Evolutionary conservation across 2,888 invertebrate genomes (phyloP).

Genomic region (Asteroscopus sphinx): DNA sequence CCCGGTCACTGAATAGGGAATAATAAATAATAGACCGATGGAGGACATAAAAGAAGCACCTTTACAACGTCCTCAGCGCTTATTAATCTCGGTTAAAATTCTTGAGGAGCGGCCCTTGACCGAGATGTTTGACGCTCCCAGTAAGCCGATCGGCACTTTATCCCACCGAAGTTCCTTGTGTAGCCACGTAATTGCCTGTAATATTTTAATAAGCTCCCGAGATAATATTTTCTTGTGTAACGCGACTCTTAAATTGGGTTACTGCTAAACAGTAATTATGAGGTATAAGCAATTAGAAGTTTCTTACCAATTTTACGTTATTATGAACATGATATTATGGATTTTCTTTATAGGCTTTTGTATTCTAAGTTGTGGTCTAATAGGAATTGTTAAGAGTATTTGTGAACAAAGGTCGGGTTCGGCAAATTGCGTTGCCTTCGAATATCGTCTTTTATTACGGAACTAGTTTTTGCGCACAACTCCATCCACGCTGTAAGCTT

Average conservation of each 20-base stretch:
- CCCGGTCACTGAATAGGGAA: conserved; percentile 10
- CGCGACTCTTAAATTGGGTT: conserved; percentile 26
- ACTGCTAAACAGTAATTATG: conserved; percentile 24
- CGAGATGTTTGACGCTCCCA: conserved; percentile 41
- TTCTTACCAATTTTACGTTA: conserved; percentile 18
- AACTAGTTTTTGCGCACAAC: conserved; percentile 30
- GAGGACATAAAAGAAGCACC: conserved; percentile 29
- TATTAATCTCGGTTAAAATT: conserved; percentile 52
- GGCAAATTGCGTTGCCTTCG: conserved; percentile 2
- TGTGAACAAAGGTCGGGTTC: conserved; percentile 18
- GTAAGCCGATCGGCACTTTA: conserved; percentile 47
- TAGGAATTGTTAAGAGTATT: conserved; percentile 18
- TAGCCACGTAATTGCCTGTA: conserved; percentile 45
- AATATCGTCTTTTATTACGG: conserved; percentile 5
- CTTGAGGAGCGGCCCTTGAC: conserved; percentile 41
- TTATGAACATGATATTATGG: conserved; percentile 29
- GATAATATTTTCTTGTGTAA: conserved; percentile 42
- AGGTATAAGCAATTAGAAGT: conserved; percentile 14
- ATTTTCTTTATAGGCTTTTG: conserved; percentile 9
- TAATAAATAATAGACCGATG: conserved; percentile 30
- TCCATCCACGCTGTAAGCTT: conserved; percentile 19
- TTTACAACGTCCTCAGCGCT: conserved; percentile 31
- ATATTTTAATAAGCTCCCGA: conserved; percentile 51
- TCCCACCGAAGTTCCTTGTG: conserved; percentile 18
- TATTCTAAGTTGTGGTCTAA: conserved; percentile 7